Evolutionary conservation across 2,888 invertebrate genomes (phyloP), one percentile per base, ranked within the genome.

Genomic region (Trichogramma dendrolimi): DNA sequence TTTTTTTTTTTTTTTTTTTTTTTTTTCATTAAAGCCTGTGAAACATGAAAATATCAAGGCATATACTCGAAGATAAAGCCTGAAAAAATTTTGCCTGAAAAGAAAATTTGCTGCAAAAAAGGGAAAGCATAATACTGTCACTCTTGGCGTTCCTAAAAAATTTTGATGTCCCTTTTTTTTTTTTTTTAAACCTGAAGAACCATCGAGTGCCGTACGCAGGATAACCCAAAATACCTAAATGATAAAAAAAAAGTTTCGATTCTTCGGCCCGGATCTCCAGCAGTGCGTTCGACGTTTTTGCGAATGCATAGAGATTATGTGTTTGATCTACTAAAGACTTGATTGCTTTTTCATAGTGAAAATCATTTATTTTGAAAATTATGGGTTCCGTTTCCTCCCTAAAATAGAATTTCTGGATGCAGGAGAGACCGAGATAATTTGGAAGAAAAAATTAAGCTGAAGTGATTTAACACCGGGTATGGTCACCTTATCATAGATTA

Each of bases 71-170:
- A 74, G 75, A 66, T 59, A 60, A 62, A 77, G 76, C 76, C 77
- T 77, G 78, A 72, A 78, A 78, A 78, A 73, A 77, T 75, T 77
- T 75, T 69, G 75, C 76, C 78, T 79, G 79, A 73, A 79, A 77
- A 75, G 72, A 70, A 73, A 74, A 66, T 47, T 46, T 56, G 61
- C 62, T 64, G 63, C 61, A 63, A 64, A 63, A 49, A 58, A 38
- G 54, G 58, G 54, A 59, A 50, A 62, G 55, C 48, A 59, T 46
- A 55, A n/a, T 27, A 38, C 51, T 57, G 39, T 56, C 38, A 47
- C 50, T 58, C 50, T 63, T 38, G 60, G 64, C 65, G 67, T 67
- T 71, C 67, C 68, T 71, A 69, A 67, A 71, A 71, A 68, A 50
- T 63, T 59, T 43, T 14, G 43, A 64, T 38, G 40, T 51, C 48